Evolutionary conservation across 2,797 vertebrate species (phyloP), one percentile per base, ranked within the genome.

Genomic region (Gallinago solitaria): DNA sequence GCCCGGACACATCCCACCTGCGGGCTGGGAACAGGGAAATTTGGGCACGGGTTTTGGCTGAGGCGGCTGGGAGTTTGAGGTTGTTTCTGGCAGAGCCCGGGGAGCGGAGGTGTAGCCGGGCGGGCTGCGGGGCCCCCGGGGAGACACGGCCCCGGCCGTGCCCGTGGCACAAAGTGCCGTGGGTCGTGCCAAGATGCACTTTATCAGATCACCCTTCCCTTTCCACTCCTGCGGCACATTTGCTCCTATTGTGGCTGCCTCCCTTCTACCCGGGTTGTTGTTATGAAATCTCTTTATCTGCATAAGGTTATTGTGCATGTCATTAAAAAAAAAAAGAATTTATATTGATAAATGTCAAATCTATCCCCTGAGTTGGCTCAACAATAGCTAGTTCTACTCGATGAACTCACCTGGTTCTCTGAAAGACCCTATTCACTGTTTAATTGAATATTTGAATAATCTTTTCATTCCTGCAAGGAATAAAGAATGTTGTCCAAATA

Each of bases 381-480:
- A 98, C 98, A 99, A 98, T 98, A 97, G 97, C 88, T 83, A 90
- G 97, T 97, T 98, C 96, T 96, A 96, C 92, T 84, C 94, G 97
- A 97, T 97, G 97, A 98, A 98, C 98, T 96, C 97, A 98, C 98
- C 98, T 98, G 98, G 98, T 99, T 99, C 98, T 98, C 98, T 98
- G 98, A 98, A 97, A 97, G 98, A 98, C 98, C 98, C 98, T 98
- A 99, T 99, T 99, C 99, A 99, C 96, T 94, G 98, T 98, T 98
- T 99, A 99, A 99, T 99, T 99, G 99, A 99, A 99, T 99, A 99
- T 98, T 99, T 99, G 99, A 99, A 99, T 99, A 99, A 99, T 99
- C 99, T 98, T 99, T 99, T 99, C 98, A 99, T 98, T 98, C 98
- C 98, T 98, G 98, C 98, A 98, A 98, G 98, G 98, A 99, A 99